phyloP scores from a whole-genome alignment of 2,888 invertebrate genomes.

The Drosophila maculinotata region DNA sequence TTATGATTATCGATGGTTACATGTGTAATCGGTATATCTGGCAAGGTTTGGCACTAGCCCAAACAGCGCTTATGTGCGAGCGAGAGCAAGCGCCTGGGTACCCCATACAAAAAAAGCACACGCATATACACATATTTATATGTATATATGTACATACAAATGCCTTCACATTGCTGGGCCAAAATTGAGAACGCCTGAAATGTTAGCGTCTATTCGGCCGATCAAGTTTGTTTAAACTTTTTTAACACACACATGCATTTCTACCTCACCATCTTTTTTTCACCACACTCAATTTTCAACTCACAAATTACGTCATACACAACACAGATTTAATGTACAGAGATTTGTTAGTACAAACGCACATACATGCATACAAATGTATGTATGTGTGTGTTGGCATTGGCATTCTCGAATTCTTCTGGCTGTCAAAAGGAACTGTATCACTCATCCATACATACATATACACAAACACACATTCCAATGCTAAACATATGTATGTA shows the following conservation, averaged over 20 bases:
- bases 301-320: constrained; percentile 45
- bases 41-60: neutral
- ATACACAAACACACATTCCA: neutral
- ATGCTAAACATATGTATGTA: neutral
- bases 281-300: neutral
- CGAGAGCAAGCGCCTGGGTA: neutral
- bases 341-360: constrained; percentile 4
- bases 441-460: neutral
- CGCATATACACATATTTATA: constrained; percentile 12
- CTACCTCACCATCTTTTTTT: neutral
- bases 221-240: constrained; percentile 21
- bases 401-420: constrained; percentile 4
- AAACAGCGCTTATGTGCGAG: neutral
- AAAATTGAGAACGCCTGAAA: constrained; percentile 16
- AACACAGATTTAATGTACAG: constrained; percentile 10
- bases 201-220: neutral
- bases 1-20: neutral
- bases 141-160: neutral
- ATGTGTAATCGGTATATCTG: neutral
- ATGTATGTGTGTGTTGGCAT: constrained; percentile 2
- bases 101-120: neutral
- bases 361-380: neutral
- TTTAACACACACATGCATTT: neutral
- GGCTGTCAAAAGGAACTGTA: too few species aligned
- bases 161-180: constrained; percentile 5